Percentiles rank a stretch among this genome's conserved stretches.
Conservation (phyloP, 2,888 invertebrate species). For the Monoplex corrugatus region DNA sequence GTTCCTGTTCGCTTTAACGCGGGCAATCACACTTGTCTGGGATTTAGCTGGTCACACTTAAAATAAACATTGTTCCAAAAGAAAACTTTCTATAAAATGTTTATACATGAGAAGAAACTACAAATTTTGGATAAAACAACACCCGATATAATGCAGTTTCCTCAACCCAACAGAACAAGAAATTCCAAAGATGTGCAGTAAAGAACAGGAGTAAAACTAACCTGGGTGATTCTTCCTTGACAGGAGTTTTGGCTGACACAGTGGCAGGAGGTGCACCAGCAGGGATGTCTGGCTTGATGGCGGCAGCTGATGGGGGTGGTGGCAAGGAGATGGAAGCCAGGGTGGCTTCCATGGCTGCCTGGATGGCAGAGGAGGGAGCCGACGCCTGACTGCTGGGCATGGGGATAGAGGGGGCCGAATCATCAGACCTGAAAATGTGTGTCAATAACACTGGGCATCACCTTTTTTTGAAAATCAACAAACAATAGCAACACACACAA, state of each 20-base stretch:
- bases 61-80: no score
- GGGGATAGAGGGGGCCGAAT: constrained; percentile 7
- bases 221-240: neutral
- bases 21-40: no score
- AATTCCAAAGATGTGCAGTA: no score
- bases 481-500: no score
- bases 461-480: no score
- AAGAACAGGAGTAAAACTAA: neutral
- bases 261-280: constrained; percentile 9
- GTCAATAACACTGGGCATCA: no score
- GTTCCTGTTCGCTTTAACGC: no score
- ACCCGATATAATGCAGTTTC: neutral
- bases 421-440: constrained; percentile 52
- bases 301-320: constrained; percentile 64
- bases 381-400: constrained; percentile 56
- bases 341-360: constrained; percentile 97
- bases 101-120: no score
- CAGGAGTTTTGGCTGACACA: neutral
- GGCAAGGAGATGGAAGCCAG: constrained; percentile 90
- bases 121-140: neutral
- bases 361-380: constrained; percentile 84
- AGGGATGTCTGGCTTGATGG: constrained; percentile 43
- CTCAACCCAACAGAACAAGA: neutral
- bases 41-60: no score
- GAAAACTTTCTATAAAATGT: no score